Evolutionary conservation across 1,140 invertebrate genomes (phyloP).

Genomic region (Drosophila dunni): DNA sequence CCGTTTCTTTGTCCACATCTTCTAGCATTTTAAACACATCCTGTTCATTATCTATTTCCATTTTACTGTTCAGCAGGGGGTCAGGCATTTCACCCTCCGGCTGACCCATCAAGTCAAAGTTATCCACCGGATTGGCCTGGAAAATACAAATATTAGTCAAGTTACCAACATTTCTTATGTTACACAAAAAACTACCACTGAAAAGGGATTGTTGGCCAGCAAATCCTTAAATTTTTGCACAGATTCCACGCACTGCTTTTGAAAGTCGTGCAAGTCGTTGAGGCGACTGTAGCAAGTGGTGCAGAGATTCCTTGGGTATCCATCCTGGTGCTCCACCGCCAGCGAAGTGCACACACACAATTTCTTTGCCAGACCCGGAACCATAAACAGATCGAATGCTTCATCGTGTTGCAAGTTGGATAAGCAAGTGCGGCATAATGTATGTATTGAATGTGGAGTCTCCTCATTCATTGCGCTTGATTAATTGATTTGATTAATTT

Average conservation of each 20-base stretch:
- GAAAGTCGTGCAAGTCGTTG: slow-evolving; percentile 74
- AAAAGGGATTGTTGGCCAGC: slow-evolving; percentile 43
- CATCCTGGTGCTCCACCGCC: slow-evolving; percentile 72
- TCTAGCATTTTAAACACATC: slow-evolving; percentile 80
- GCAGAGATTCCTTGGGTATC: slow-evolving; percentile 74
- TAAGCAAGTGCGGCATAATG: slow-evolving; percentile 76
- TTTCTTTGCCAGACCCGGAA: slow-evolving; percentile 77
- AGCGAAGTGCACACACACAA: slow-evolving; percentile 73
- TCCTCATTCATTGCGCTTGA: slow-evolving; percentile 48
- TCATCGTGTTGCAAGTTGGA: slow-evolving; percentile 55
- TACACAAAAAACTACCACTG: background rate
- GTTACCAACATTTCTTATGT: too few relatives aligned
- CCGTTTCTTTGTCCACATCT: slow-evolving; percentile 68
- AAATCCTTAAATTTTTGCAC: slow-evolving; percentile 71
- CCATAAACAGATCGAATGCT: slow-evolving; percentile 66
- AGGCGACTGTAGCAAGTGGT: slow-evolving; percentile 64
- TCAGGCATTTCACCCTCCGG: background rate
- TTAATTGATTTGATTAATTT: background rate
- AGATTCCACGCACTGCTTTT: slow-evolving; percentile 72
- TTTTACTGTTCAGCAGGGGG: slow-evolving; percentile 52
- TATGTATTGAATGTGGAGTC: slow-evolving; percentile 60
- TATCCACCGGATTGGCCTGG: background rate
- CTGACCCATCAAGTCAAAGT: slow-evolving; percentile 39
- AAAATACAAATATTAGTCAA: background rate
- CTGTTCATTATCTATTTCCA: slow-evolving; percentile 76